Evolutionary conservation across 2,888 invertebrate genomes (phyloP), one percentile per base, ranked within the genome.

Genomic region (Stegana nigrithorax): DNA sequence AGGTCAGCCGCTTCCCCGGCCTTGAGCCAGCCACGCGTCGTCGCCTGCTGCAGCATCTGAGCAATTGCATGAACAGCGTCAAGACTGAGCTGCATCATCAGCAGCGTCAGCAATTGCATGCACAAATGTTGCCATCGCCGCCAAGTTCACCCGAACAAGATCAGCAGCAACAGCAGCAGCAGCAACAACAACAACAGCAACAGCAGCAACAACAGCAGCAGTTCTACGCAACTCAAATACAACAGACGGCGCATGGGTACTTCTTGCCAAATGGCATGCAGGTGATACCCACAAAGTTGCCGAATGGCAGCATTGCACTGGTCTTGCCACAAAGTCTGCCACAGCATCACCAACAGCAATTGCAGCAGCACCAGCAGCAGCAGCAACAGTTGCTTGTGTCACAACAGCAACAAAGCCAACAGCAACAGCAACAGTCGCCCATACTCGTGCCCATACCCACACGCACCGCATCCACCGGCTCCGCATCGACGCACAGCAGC

Each of bases 271-370:
- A 92, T 73, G 91, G 92, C 23, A 89, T 94, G 2, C 93, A 93
- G 67, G 86, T 95, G 58, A 92, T 94, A 12, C 94, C 94, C 21
- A 94, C 94, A 10, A 88, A 94, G 69, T 83, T 95, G 17, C 90
- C 93, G 23, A 94, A 94, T 79, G 94, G 94, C 0, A 93, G 93
- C 83, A 91, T 94, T 68, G 94, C 94, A 0, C 86, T 94, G 17
- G 91, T 95, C 1, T 82, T 94, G 61, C 94, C 94, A 0, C 89
- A 92, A 4, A 89, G 90, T 21, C 87, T 89, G 21, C 88, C 88
- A 36, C 53, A 85, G 59, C 93, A 1, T 89, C 93, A 26, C 91
- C 80, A 80, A 60, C 77, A 74, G 25, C 79, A 73, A 59, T 66
- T 67, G 59, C 63, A 70, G 61, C 78, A 75, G 89, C 91, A 56